Evolutionary conservation across 1,140 invertebrate species (phyloP).

Genomic region (Magallana angulata): DNA sequence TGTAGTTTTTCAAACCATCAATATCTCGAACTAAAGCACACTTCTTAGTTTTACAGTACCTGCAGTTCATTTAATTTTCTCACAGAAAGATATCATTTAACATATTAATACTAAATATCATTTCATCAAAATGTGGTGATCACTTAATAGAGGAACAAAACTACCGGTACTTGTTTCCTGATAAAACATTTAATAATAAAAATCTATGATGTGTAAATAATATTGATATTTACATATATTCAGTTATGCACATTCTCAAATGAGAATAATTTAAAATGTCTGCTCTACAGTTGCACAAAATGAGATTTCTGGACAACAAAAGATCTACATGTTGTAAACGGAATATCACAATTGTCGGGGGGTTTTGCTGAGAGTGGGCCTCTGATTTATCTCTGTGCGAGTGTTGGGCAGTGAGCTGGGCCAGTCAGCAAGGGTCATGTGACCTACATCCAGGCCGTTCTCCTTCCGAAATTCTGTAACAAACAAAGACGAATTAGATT

Average conservation of each 20-base stretch:
- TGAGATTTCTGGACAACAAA: not conserved
- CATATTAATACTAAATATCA: no score
- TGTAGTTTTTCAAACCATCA: no score
- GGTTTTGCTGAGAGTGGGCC: no score
- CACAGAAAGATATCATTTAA: not conserved
- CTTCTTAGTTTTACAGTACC: not conserved
- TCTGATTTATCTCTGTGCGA: no score
- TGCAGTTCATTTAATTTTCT: not conserved
- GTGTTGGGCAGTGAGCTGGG: no score
- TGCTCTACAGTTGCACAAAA: not conserved
- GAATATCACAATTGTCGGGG: not conserved
- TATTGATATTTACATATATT: not conserved
- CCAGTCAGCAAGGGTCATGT: not conserved
- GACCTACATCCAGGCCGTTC: slow-evolving; percentile 45
- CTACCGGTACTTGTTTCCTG: no score
- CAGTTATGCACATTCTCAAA: not conserved
- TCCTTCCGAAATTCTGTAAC: slow-evolving; percentile 40
- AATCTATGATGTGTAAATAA: no score
- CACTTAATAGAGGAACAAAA: no score
- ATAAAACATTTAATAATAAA: no score
- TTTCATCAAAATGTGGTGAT: no score
- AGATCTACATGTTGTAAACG: not conserved
- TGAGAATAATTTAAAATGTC: not conserved
- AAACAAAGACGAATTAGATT: not conserved
- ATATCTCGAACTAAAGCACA: no score